Conservation (phyloP, 1,140 invertebrate genomes). For the Trichoplusia ni region DNA sequence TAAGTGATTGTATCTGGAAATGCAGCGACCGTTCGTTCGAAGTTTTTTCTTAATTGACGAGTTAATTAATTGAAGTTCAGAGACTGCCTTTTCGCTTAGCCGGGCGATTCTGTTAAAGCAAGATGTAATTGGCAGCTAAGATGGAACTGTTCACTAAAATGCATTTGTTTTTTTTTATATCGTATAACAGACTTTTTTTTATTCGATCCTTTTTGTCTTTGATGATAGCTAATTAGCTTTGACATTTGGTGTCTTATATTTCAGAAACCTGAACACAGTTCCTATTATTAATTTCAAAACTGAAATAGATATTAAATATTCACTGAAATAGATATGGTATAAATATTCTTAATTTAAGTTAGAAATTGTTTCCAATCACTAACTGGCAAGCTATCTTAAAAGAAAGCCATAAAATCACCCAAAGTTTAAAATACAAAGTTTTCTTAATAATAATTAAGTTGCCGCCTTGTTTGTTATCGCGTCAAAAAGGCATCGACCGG, state of each 20-base stretch:
- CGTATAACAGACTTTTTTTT: not conserved
- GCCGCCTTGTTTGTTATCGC: not conserved
- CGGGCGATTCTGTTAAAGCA: slow-evolving; percentile 3
- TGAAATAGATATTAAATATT: no score
- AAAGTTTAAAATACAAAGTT: not conserved
- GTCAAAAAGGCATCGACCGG: not conserved
- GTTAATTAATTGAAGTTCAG: slow-evolving; percentile 29
- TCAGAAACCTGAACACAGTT: no score
- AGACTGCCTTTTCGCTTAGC: slow-evolving; percentile 14
- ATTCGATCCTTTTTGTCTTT: not conserved
- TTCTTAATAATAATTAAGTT: no score
- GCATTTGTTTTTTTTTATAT: not conserved
- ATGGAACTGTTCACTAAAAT: not conserved
- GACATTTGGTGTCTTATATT: no score
- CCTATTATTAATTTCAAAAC: no score
- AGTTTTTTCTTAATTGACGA: slow-evolving; percentile 16
- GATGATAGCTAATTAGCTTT: no score
- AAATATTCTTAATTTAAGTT: no score
- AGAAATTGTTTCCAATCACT: no score
- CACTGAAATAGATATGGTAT: no score
- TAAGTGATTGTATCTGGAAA: slow-evolving; percentile 7
- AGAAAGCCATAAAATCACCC: not conserved
- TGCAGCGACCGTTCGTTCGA: not conserved
- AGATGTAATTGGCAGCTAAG: not conserved
- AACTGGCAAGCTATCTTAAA: no score